A percentile compares a stretch with the other conserved stretches of the same genome.
These are phyloP conservation scores for Edolisoma coerulescens DNA, from an alignment of 2,113 vertebrate genomes.

Conservation along the genomic window DNA sequence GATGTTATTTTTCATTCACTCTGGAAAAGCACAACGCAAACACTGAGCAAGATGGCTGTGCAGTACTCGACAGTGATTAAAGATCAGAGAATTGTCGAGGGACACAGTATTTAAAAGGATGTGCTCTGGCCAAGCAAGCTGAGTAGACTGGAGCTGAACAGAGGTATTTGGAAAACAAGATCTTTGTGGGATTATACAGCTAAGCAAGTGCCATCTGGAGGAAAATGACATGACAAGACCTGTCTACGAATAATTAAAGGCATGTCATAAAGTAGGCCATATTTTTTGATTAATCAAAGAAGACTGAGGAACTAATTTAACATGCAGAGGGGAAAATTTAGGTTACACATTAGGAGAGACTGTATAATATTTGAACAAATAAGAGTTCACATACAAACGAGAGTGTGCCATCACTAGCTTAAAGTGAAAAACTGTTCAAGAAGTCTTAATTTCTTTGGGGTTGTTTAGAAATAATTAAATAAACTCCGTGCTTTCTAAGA, in stretches of 20 bases:
- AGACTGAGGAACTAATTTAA: not conserved
- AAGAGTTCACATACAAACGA: not conserved
- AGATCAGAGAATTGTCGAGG: not conserved
- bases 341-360: not conserved
- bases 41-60: not conserved
- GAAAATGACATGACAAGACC: slow-evolving; percentile 23
- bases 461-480: not conserved
- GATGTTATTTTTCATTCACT: not conserved
- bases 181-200: not conserved
- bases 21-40: not conserved
- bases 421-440: not conserved
- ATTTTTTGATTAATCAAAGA: slow-evolving; percentile 46
- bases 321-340: not conserved
- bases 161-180: not conserved
- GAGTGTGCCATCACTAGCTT: not conserved
- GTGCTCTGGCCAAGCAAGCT: not conserved
- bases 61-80: not conserved
- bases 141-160: not conserved
- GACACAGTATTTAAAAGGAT: not conserved
- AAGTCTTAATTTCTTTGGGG: not conserved
- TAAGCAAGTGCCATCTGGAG: not conserved
- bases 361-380: not conserved
- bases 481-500: not conserved
- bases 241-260: slow-evolving; percentile 49
- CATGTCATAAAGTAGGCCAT: slow-evolving; percentile 29